A percentile compares a stretch with the other conserved stretches of the same genome.
Conservation (phyloP, 2,113 vertebrate genomes). For the Eudorcas thomsonii region DNA sequence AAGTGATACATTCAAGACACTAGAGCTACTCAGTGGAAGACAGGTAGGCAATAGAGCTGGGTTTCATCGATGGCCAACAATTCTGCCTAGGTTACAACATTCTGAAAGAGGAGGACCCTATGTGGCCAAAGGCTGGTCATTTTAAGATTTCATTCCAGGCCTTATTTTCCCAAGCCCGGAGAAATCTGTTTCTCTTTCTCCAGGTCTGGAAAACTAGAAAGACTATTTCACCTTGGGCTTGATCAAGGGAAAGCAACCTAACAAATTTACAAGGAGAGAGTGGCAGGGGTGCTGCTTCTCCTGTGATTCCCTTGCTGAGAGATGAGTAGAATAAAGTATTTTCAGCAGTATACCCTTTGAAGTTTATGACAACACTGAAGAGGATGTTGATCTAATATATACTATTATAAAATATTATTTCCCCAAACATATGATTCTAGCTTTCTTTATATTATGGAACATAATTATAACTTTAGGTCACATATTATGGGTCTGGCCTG, state of each 20-base stretch:
- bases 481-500: not conserved
- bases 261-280: not conserved
- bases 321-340: not conserved
- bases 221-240: not conserved
- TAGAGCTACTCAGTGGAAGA: not conserved
- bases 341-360: not conserved
- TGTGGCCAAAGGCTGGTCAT: not conserved
- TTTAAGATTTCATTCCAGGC: not conserved
- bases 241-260: not conserved
- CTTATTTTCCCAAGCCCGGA: not conserved
- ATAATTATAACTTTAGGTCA: slow-evolving; percentile 15
- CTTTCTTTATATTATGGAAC: not conserved
- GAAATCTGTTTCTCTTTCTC: not conserved
- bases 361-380: not conserved
- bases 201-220: not conserved
- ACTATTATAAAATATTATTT: not conserved
- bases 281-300: not conserved
- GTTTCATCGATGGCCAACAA: not conserved
- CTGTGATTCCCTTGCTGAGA: not conserved
- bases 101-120: not conserved
- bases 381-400: not conserved
- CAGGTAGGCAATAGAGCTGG: not conserved
- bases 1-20: not conserved
- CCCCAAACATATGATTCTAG: not conserved
- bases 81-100: not conserved